Evolutionary conservation across 2,888 invertebrate species (phyloP), one percentile per base, ranked within the genome.

Genomic region (Schrankia costaestrigalis): DNA sequence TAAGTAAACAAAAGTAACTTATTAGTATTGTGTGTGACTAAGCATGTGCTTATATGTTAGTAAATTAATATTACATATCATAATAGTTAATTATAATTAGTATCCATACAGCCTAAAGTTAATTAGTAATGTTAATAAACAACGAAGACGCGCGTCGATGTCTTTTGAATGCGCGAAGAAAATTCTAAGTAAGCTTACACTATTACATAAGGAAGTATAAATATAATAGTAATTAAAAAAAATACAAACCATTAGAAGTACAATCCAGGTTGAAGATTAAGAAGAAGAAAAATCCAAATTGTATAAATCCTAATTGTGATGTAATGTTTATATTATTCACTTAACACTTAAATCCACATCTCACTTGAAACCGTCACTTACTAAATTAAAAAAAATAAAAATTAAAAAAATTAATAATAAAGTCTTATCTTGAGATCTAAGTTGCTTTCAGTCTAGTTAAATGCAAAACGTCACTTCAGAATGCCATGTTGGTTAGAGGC

Each of bases 401-500:
- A 71, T 61, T 71, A 71, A 39, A 49, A 53, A 58, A 64, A 61
- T 55, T 70, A 61, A 72, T 72, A 78, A 77, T 79, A 79, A 78
- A 87, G 87, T 86, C 87, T 87, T 86, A 69, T 76, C 61, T 78
- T 87, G 86, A 87, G 87, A 87, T 87, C 87, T 81, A 75, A 56
- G 86, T 86, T 86, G 69, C 85, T 71, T 78, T 85, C 87, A 87
- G 86, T 87, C 86, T 80, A 76, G 63, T 64, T 76, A 77, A 78
- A 78, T 78, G 78, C 75, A 77, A 73, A 75, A 63, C 54, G 65
- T 72, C 69, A 75, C 68, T 59, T 67, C 75, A 80, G 59, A 74
- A 73, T 68, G 69, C 70, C 80, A 79, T 72, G 56, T 53, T 71
- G 57, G 71, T 70, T 75, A 71, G 72, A 50, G 52, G 63, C 56